Evolutionary conservation across 2,113 vertebrate genomes (phyloP), one percentile per base, ranked within the genome.

Genomic region (Alosa alosa): DNA sequence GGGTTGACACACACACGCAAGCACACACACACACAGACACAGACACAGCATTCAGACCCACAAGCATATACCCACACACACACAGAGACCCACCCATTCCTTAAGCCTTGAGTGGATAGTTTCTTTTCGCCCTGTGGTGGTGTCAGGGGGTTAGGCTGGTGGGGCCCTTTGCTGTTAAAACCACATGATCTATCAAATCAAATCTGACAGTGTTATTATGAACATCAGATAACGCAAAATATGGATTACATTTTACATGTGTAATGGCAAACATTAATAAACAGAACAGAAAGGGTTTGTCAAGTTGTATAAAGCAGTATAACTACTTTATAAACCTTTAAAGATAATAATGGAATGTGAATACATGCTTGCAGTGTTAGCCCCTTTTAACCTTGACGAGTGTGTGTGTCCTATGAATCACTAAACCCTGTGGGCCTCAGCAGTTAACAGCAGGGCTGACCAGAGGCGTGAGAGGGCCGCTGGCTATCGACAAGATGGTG

Each of bases 401-500:
- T 39, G 36, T 78, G 68, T 75, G 60, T n/a, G 36, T 78, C 36
- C 72, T 17, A 36, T 78, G 36, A 78, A 78, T 78, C 72, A 78
- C 31, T 17, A 39, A 11, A 39, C 31, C 72, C 72, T 36, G 31
- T 39, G 72, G 15, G 13, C 31, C 72, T 13, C 31, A 36, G 64
- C 10, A 13, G 64, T 25, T 7, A 9, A 36, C 64, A 78, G 11
- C 15, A 13, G 25, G 36, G 25, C 11, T 11, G 72, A 13, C 72
- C 72, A 17, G 55, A 60, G 55, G 55, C 6, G 6, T 6, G 52
- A 60, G 18, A 22, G 18, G 36, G 31, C n/a, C 25, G n/a, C n/a
- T 36, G 64, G 64, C 64, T 72, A 72, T 72, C 31, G 64, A 72
- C 72, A 78, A 78, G 72, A 78, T 78, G 72, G 72, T 39, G 72